Evolutionary conservation across 2,113 vertebrate genomes (phyloP), one percentile per base, ranked within the genome.

Genomic region (Thryonomys swinderianus): DNA sequence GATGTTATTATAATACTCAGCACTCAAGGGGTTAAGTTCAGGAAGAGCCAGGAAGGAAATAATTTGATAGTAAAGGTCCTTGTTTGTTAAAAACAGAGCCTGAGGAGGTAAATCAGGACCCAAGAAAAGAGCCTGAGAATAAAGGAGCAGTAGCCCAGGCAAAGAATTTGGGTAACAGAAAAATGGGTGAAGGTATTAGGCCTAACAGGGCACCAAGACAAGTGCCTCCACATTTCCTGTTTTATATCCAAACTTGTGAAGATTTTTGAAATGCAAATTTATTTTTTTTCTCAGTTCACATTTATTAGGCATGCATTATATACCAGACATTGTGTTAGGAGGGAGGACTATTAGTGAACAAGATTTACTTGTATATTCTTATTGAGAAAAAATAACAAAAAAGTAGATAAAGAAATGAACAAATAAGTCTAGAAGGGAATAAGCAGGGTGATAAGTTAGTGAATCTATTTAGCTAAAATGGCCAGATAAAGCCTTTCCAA

Each of bases 81-180:
- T 71, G 5, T 59, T 84, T 91, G 45, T 85, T 84, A 10, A 40
- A 90, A 92, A 32, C 7, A 78, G 85, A 82, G 8, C 51, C n/a
- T 85, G 53, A 85, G 92, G 20, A 78, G 20, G 7, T 85, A 69
- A 67, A 17, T 83, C n/a, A 82, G 62, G 37, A 69, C 3, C 4
- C 79, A 95, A 89, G 83, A 67, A 76, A 61, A 89, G 55, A 88
- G 64, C 53, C 55, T 76, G 27, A 90, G 27, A 85, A 78, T 55
- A n/a, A 59, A 18, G 21, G 74, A 10, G 57, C 67, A 87, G 51
- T 90, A 90, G 82, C 23, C 20, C 9, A 90, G 69, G 59, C 69
- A 53, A 91, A 74, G 18, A 79, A 76, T 79, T 7, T 84, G 8
- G 42, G 34, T 67, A 37, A 59, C 42, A 91, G 76, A 80, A 51